Conservation (phyloP, 2,797 vertebrate species). For the Mormyrops attenuatus region DNA sequence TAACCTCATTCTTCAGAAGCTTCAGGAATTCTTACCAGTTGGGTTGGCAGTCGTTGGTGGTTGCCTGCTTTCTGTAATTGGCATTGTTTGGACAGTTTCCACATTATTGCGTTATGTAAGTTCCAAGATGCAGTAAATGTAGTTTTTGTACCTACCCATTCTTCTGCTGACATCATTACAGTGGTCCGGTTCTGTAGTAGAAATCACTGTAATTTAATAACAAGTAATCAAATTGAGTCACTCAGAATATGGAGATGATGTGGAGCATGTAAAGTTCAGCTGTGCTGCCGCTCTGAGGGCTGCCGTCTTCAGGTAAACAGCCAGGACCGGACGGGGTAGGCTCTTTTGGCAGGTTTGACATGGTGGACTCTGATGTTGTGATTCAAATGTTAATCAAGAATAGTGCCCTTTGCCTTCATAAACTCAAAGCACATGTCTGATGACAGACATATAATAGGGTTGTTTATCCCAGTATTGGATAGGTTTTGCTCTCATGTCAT, state of each 20-base stretch:
- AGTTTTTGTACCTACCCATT: neutral
- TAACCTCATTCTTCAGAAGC: neutral
- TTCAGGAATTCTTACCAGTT: neutral
- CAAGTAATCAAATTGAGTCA: neutral
- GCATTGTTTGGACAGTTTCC: neutral
- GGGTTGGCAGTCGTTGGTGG: neutral
- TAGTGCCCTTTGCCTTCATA: slow-evolving; percentile 37
- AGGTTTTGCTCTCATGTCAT: neutral
- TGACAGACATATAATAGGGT: neutral
- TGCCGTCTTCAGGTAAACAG: slow-evolving; percentile 44
- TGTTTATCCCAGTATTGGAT: neutral
- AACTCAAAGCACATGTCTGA: slow-evolving; percentile 38
- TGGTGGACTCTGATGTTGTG: slow-evolving; percentile 46
- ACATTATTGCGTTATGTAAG: neutral
- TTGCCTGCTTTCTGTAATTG: neutral
- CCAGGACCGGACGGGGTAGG: slow-evolving; percentile 46
- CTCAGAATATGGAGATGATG: neutral
- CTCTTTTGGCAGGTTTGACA: slow-evolving; percentile 43
- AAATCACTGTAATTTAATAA: neutral
- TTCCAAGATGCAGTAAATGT: neutral
- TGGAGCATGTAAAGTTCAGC: neutral
- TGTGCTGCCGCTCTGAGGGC: neutral
- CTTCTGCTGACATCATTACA: neutral
- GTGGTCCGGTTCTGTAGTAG: neutral
- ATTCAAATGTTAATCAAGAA: slow-evolving; percentile 43